These are phyloP conservation scores for Scotopteryx bipunctaria DNA, from an alignment of 2,888 invertebrate species.

Conservation along the genomic window DNA sequence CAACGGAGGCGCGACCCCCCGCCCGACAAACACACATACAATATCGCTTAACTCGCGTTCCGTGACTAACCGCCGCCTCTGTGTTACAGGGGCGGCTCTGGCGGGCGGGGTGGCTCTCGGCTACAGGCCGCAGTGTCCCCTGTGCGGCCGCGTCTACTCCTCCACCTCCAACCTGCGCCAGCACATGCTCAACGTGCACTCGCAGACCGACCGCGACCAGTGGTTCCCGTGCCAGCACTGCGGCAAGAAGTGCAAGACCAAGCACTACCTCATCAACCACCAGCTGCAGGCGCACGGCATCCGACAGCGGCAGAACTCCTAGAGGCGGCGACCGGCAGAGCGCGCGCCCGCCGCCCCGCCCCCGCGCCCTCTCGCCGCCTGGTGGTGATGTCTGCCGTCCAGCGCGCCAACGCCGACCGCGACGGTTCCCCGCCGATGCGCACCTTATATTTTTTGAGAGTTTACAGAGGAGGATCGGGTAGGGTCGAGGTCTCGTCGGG, in stretches of 20 bases:
- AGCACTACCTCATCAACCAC: conserved; percentile 90
- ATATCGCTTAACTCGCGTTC: conserved; percentile 68
- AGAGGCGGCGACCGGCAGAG: conserved; percentile 72
- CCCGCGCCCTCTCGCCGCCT: conserved; percentile 52
- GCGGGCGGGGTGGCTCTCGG: conserved; percentile 80
- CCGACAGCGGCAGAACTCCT: conserved; percentile 86
- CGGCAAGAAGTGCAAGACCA: conserved; percentile 90
- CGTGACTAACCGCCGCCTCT: conserved; percentile 84
- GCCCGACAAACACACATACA: conserved; percentile 68
- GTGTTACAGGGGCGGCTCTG: conserved; percentile 86
- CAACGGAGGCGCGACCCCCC: conserved; percentile 81
- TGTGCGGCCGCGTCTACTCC: conserved; percentile 88
- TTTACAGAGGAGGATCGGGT: conserved; percentile 54
- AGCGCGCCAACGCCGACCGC: conserved; percentile 34
- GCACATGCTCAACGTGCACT: conserved; percentile 90
- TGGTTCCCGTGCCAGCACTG: conserved; percentile 89
- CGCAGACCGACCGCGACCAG: conserved; percentile 86
- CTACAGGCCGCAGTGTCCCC: conserved; percentile 86
- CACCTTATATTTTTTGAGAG: conserved; percentile 66
- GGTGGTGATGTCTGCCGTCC: conserved; percentile 45
- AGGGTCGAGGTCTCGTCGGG: conserved; percentile 50
- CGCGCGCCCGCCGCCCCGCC: conserved; percentile 55
- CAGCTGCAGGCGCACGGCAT: conserved; percentile 90
- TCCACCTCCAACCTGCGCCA: conserved; percentile 89
- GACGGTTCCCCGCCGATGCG: conserved; percentile 43